Conservation (phyloP, 2,113 vertebrate genomes). For the Pluvianellus socialis region DNA sequence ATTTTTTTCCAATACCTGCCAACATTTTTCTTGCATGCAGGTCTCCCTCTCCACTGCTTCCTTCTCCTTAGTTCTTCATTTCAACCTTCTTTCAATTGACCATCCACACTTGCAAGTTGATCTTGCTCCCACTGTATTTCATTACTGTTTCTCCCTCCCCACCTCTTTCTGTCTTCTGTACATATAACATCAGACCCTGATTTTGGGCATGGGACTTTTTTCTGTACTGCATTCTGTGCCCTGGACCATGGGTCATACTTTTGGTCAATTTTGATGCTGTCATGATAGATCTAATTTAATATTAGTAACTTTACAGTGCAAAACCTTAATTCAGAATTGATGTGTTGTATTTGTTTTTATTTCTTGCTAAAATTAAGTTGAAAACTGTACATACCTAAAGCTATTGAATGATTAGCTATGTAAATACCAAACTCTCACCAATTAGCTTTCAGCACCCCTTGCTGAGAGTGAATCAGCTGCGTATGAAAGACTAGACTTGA, state of each 20-base stretch:
- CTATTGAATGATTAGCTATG: not conserved
- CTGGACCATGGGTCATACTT: not conserved
- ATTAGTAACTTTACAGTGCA: not conserved
- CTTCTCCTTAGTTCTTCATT: not conserved
- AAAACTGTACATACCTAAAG: conserved; percentile 14
- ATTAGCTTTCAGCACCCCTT: conserved; percentile 16
- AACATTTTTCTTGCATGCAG: not conserved
- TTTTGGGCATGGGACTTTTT: not conserved
- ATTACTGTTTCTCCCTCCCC: not conserved
- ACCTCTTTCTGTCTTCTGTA: not conserved
- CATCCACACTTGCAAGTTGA: not conserved
- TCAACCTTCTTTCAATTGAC: not conserved
- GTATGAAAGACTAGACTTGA: not conserved
- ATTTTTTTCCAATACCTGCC: not conserved
- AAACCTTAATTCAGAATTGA: not conserved
- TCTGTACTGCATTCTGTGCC: not conserved
- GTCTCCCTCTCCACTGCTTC: not conserved
- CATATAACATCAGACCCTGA: not conserved
- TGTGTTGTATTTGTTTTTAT: not conserved
- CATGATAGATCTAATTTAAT: not conserved
- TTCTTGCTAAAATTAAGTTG: conserved; percentile 34
- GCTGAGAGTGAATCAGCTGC: not conserved
- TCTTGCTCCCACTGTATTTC: not conserved
- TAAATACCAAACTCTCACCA: not conserved
- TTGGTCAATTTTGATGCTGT: not conserved